A percentile compares a stretch with the other conserved stretches of the same genome.
Evolutionary conservation across 1,140 invertebrate genomes (phyloP).

Genomic region (Megalopta genalis): DNA sequence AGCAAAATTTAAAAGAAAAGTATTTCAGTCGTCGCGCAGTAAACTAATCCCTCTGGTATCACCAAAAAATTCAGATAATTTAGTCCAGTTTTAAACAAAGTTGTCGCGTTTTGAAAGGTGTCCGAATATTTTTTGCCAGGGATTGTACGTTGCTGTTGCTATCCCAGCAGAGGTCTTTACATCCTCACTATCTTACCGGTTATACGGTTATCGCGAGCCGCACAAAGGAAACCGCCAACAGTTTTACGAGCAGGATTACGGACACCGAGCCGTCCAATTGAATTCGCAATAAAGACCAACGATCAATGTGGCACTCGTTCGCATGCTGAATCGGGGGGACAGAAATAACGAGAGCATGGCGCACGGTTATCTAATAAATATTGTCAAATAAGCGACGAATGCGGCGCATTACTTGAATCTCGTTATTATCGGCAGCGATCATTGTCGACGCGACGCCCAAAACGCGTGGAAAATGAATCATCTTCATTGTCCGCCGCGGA

Average conservation of each 20-base stretch:
- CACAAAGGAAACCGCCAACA: neutral
- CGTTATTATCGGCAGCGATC: constrained; percentile 35
- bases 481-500: constrained; percentile 25
- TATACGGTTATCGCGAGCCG: no score
- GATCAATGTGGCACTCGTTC: neutral
- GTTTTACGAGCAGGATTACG: neutral
- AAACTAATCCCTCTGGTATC: no score
- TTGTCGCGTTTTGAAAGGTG: no score
- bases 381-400: neutral
- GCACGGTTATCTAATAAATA: constrained; percentile 8
- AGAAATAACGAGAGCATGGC: neutral
- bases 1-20: no score
- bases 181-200: no score
- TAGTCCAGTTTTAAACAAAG: no score
- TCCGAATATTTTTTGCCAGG: no score
- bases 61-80: no score
- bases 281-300: neutral
- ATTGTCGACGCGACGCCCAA: constrained; percentile 6
- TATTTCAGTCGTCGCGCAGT: no score
- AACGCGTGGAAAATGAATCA: constrained; percentile 31
- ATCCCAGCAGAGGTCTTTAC: no score
- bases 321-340: neutral
- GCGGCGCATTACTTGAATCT: constrained; percentile 27
- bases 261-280: neutral
- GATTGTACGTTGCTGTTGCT: no score